A percentile compares a stretch with the other conserved stretches of the same genome.
phyloP scores from a whole-genome alignment of 2,888 invertebrate species.

The Megamerina dolium region DNA sequence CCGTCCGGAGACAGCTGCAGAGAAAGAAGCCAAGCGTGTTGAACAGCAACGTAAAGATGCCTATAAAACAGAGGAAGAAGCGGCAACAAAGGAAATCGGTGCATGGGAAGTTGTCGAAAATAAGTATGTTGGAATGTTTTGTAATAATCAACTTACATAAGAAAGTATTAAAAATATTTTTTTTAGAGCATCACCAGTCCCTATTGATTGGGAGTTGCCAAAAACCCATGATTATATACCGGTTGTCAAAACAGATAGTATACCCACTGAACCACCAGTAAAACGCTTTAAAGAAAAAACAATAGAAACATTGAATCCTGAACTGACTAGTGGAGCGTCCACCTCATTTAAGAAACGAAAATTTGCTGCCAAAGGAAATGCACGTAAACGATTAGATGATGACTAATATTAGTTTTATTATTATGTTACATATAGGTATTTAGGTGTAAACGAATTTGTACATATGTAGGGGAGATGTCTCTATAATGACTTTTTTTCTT shows the following conservation, averaged over 20 bases:
- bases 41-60: constrained; percentile 43
- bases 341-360: constrained; percentile 46
- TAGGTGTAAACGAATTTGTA: no score
- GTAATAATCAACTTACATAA: background rate
- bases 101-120: constrained; percentile 65
- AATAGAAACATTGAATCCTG: constrained; percentile 31
- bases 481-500: background rate
- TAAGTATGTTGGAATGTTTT: constrained; percentile 56
- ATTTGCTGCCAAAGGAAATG: constrained; percentile 42
- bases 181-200: constrained; percentile 31
- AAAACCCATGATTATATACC: constrained; percentile 44
- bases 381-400: constrained; percentile 40
- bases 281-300: constrained; percentile 49
- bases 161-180: background rate
- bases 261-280: constrained; percentile 34
- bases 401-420: constrained; percentile 18
- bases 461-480: no score
- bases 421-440: no score
- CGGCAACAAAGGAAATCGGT: constrained; percentile 63
- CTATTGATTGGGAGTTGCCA: constrained; percentile 68
- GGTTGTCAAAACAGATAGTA: constrained; percentile 30
- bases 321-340: constrained; percentile 21
- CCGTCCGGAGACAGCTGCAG: constrained; percentile 33
- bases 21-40: constrained; percentile 38
- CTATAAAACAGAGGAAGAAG: constrained; percentile 51